Evolutionary conservation across 1,140 invertebrate species (phyloP), one percentile per base, ranked within the genome.

Genomic region (Bursaphelenchus mucronatus): DNA sequence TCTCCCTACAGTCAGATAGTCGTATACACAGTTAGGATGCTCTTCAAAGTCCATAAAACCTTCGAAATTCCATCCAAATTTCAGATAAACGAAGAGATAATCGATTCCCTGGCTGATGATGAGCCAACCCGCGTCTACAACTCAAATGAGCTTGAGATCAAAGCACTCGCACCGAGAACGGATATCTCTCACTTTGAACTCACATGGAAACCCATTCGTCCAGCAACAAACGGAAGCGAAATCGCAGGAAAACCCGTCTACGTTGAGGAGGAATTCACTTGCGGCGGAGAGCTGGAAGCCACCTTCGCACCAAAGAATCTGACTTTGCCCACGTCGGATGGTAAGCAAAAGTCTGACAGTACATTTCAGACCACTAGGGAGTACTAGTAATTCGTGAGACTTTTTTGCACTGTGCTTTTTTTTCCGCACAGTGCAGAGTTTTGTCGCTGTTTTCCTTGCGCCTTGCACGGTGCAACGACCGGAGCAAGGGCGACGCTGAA

Each of bases 11-110:
- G 30, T 3, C 30, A 3, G 30, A 30, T 30, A 30, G 61, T 79
- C 76, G 62, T 71, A 81, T 8, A 47, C 49, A 46, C 76, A 79
- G 8, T 63, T 58, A 4, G 49, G 19, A 30, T 64, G 66, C 19
- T 71, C 55, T 61, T 79, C 77, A 45, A 81, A 21, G 57, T 79
- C 76, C 5, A 81, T n/a, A n/a, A n/a, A n/a, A n/a, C n/a, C n/a
- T n/a, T n/a, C n/a, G n/a, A n/a, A n/a, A n/a, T n/a, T n/a, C n/a
- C 5, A 30, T 30, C 30, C 30, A 30, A 57, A 44, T 44, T 59
- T 9, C 11, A 45, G 15, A 17, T 44, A 13, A 46, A 45, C 41
- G 40, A 11, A 30, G 57, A n/a, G 3, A 43, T 44, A 11, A 50
- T 59, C 40, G 13, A 11, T 7, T n/a, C 15, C 9, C 15, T 30